Base-by-base conservation (phyloP, 2,888 invertebrate species). In the Timema podura region DNA sequence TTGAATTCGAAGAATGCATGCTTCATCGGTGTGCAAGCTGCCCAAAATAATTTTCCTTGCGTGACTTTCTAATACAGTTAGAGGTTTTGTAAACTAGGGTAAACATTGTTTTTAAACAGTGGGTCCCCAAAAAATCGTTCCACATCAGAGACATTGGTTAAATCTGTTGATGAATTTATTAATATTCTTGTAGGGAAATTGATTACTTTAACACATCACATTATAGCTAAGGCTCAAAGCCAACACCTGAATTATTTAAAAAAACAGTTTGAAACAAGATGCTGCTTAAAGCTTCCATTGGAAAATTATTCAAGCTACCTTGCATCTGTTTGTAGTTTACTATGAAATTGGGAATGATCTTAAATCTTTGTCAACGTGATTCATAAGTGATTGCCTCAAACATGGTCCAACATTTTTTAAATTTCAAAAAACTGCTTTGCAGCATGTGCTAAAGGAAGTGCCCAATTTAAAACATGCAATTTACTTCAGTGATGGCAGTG, bases 291-390 rank as follows among this genome's bases (percentile, higher is more conserved):
- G n/a, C n/a, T n/a, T n/a, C n/a, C n/a, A n/a, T n/a, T n/a, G n/a
- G n/a, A n/a, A n/a, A n/a, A n/a, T n/a, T n/a, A 65, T 65, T 57
- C 65, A 69, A 48, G 47, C 59, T 46, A 68, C 68, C 30, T 48
- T 68, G 30, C 69, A 49, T 65, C 51, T 54, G 13, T 69, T 65
- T 46, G 65, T 69, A 11, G 49, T 49, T 48, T 68, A 68, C 61
- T 68, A 61, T 61, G 10, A 45, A 16, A 15, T 48, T 48, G 47
- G 61, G 5, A 2, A 13, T 59, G 49, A 46, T 10, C 64, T 68
- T 47, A 48, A 68, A 48, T 61, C 61, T 44, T 44, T 44, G 13
- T 61, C 61, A 61, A 44, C 30, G 44, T 61, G 44, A 13, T 61
- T 61, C 44, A 15, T 61, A 61, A 61, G 16, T 6, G 61, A 61